Base-by-base conservation (phyloP, 2,113 vertebrate species). In the Megalops atlanticus region DNA sequence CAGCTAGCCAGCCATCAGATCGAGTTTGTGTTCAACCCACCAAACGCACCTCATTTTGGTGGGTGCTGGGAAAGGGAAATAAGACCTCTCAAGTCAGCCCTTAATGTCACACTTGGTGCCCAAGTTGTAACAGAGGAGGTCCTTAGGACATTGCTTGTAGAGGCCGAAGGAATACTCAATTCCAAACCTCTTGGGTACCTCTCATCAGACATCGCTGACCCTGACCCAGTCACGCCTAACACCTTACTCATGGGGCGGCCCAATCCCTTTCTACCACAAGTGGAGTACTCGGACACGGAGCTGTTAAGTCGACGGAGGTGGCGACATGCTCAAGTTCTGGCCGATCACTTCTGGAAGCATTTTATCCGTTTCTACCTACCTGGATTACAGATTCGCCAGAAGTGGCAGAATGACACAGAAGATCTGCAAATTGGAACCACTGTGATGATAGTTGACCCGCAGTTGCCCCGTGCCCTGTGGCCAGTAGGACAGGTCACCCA, bases 61-160 rank as follows among this genome's bases (percentile, higher is more conserved):
- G 78, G 81, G 3, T 33, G 71, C 47, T 83, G 78, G 73, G 81
- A 80, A 47, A n/a, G 27, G 8, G 73, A 80, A 39, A 74, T 85
- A 3, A 3, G 16, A 16, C 80, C 84, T 3, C 33, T 85, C 1
- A 80, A 85, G 41, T 24, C 11, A 31, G 81, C 84, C 8, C 31
- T 84, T 0, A 4, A 78, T 49, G 58, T 35, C 21, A 74, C 11
- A 11, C 16, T 84, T n/a, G 70, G 41, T 8, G 35, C 80, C 1
- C 72, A 79, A 21, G 69, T 4, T n/a, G 69, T 82, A 7, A 49
- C 39, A 36, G 72, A 75, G 14, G 82, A 70, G 24, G 64, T 82
- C 0, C 75, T 77, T 21, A n/a, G 31, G 4, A 82, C 80, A 7
- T 38, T 82, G 21, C 39, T 82, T 0, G 58, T 72, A 7, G 58